phyloP scores from a whole-genome alignment of 2,888 invertebrate species.

The Venusia cambrica region DNA sequence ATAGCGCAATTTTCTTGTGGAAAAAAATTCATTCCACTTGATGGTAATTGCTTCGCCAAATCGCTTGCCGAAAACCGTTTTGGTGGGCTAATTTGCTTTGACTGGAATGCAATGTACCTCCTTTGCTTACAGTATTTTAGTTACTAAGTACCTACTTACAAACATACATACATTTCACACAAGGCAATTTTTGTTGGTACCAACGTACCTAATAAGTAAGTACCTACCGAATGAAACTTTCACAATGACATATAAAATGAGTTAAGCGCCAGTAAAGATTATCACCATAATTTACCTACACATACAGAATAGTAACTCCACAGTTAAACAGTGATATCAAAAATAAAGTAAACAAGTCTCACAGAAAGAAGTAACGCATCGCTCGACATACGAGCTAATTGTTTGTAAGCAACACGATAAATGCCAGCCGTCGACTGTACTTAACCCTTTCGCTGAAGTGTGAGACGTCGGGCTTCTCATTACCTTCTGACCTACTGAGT shows the following conservation, averaged over 20 bases:
- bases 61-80: constrained; percentile 1
- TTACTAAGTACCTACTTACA: no score
- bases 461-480: constrained; percentile 9
- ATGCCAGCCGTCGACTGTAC: constrained; percentile 43
- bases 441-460: constrained; percentile 31
- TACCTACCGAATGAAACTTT: no score
- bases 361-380: constrained; percentile 20
- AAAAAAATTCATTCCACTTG: constrained; percentile 6
- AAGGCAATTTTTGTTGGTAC: no score
- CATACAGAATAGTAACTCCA: no score
- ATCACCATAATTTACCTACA: no score
- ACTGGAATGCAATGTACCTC: no score
- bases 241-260: no score
- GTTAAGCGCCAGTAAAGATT: no score
- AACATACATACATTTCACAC: no score
- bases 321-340: constrained; percentile 24
- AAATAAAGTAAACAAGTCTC: constrained; percentile 27
- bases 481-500: constrained; percentile 11
- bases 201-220: no score
- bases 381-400: constrained; percentile 44
- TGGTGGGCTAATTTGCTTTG: background rate
- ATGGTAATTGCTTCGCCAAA: constrained; percentile 13
- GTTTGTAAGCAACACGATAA: constrained; percentile 69
- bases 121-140: no score
- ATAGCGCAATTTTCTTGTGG: constrained; percentile 11